These are phyloP conservation scores for Tolypeutes matacus DNA, from an alignment of 2,797 vertebrate genomes.

Conservation along the genomic window DNA sequence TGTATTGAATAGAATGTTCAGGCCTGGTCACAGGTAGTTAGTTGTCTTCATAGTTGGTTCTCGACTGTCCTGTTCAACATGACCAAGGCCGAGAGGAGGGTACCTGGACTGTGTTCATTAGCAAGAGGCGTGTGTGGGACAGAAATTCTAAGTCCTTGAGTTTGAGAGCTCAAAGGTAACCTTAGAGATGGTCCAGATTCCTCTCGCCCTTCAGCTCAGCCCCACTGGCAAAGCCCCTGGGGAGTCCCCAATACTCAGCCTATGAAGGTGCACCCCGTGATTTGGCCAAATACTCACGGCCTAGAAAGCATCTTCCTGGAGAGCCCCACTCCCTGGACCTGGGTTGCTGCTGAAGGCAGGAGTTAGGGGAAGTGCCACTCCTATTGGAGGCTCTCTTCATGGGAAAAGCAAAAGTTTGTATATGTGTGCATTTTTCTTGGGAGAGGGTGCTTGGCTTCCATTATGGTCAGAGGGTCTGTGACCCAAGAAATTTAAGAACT, in stretches of 20 bases:
- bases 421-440: neutral
- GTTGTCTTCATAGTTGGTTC: neutral
- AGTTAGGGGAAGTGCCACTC: neutral
- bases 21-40: slow-evolving; percentile 5
- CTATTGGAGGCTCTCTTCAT: neutral
- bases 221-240: neutral
- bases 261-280: neutral
- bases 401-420: neutral
- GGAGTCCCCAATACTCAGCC: neutral
- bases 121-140: neutral
- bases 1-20: neutral
- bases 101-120: neutral
- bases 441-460: neutral
- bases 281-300: neutral
- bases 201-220: neutral
- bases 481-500: slow-evolving; percentile 47
- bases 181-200: neutral
- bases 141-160: neutral
- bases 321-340: neutral
- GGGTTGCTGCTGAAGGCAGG: neutral
- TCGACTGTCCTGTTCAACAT: neutral
- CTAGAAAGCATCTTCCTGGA: slow-evolving; percentile 31
- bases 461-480: neutral
- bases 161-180: neutral
- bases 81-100: neutral